phyloP scores from a whole-genome alignment of 2,797 vertebrate species.

The Picus viridis region DNA sequence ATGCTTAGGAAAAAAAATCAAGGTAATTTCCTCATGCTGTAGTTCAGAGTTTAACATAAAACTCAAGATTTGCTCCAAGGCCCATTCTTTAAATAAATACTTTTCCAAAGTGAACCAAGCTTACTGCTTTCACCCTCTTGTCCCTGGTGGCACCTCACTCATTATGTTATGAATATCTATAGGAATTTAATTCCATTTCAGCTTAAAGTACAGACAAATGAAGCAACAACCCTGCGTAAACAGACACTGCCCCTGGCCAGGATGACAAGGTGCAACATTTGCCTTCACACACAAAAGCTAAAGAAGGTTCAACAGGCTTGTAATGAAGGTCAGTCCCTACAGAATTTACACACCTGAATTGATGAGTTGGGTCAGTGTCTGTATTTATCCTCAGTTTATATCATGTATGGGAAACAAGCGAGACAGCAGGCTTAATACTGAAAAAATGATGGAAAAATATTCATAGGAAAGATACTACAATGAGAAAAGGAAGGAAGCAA shows the following conservation, averaged over 20 bases:
- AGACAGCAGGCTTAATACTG: background rate
- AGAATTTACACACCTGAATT: background rate
- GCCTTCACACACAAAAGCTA: background rate
- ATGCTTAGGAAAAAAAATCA: background rate
- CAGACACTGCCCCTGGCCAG: background rate
- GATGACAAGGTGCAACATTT: background rate
- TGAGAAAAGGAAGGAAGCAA: background rate
- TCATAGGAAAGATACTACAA: accelerated
- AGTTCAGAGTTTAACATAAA: background rate
- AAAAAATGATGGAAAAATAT: background rate
- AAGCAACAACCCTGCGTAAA: background rate
- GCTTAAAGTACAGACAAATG: background rate
- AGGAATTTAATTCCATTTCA: background rate
- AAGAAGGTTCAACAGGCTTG: background rate
- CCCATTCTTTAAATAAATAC: background rate
- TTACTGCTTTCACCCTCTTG: background rate
- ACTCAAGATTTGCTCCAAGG: background rate
- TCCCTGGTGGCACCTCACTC: background rate
- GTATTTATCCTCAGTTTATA: background rate
- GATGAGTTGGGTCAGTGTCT: background rate
- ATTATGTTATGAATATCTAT: background rate
- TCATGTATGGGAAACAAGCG: background rate
- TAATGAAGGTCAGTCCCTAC: background rate
- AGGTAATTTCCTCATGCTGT: background rate
- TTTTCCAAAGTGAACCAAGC: background rate